A percentile compares a stretch with the other conserved stretches of the same genome.
These are phyloP conservation scores for Lycia hirtaria DNA, from an alignment of 2,888 invertebrate genomes.

Conservation along the genomic window DNA sequence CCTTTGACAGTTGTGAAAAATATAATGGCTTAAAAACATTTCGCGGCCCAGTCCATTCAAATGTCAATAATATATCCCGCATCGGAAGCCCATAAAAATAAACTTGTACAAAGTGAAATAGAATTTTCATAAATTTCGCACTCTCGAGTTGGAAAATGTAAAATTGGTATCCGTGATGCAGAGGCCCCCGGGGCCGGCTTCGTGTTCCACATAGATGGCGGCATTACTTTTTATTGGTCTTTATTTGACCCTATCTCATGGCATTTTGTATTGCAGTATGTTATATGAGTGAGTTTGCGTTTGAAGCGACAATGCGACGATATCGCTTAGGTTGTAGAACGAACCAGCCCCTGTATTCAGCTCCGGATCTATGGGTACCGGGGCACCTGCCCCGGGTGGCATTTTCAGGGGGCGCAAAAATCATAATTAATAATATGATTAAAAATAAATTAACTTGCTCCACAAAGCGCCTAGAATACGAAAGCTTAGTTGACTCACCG, in stretches of 20 bases:
- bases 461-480: too few relatives aligned
- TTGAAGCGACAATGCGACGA: background rate
- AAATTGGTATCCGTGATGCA: conserved; percentile 53
- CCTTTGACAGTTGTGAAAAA: background rate
- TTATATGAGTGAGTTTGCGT: too few relatives aligned
- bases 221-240: conserved; percentile 68
- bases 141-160: conserved; percentile 43
- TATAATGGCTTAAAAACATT: background rate
- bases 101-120: conserved; percentile 31
- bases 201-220: conserved; percentile 62
- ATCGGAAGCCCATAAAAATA: conserved; percentile 32
- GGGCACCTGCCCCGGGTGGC: too few relatives aligned
- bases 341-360: too few relatives aligned
- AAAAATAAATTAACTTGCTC: too few relatives aligned
- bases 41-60: conserved; percentile 3
- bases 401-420: too few relatives aligned
- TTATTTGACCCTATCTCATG: conserved; percentile 54
- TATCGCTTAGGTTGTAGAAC: too few relatives aligned
- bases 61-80: conserved; percentile 19
- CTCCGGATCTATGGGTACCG: too few relatives aligned
- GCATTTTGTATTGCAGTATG: conserved; percentile 27
- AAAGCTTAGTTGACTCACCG: too few relatives aligned
- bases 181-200: conserved; percentile 52
- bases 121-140: conserved; percentile 43
- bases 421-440: too few relatives aligned